Percentiles rank a stretch among this genome's conserved stretches.
Evolutionary conservation across 2,797 vertebrate genomes (phyloP).

Genomic region (Adrianichthys oophorus): DNA sequence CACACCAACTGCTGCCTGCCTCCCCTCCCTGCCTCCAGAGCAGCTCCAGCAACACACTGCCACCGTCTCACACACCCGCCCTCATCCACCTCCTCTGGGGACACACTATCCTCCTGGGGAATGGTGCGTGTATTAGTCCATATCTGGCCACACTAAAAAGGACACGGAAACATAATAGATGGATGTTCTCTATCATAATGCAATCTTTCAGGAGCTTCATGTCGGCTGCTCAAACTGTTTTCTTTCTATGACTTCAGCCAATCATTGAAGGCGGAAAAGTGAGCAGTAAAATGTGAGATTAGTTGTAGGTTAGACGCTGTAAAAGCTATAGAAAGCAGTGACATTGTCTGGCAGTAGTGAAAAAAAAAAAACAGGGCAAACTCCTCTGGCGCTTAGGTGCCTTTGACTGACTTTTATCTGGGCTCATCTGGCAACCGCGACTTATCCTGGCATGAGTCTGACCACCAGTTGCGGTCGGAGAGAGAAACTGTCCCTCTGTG

Average conservation of each 20-base stretch:
- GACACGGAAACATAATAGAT: constrained; percentile 71
- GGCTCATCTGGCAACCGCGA: constrained; percentile 68
- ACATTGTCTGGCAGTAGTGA: constrained; percentile 18
- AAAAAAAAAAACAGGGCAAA: constrained; percentile 35
- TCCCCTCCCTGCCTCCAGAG: constrained; percentile 63
- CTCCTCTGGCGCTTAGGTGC: constrained; percentile 41
- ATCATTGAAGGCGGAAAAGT: constrained; percentile 14
- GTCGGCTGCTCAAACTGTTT: constrained; percentile 17
- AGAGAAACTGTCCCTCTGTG: constrained; percentile 70
- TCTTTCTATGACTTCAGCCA: constrained; percentile 18
- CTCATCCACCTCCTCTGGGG: constrained; percentile 56
- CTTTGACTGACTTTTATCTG: constrained; percentile 57
- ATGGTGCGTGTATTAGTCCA: constrained; percentile 64
- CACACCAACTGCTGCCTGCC: constrained; percentile 81
- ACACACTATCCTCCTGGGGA: constrained; percentile 64
- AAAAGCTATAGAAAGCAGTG: constrained; percentile 10
- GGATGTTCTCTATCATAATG: constrained; percentile 59
- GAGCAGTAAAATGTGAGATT: background rate
- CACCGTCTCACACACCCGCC: constrained; percentile 36
- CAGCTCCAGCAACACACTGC: constrained; percentile 52
- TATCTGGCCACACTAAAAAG: constrained; percentile 74
- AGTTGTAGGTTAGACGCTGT: constrained; percentile 21
- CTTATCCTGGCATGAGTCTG: constrained; percentile 71
- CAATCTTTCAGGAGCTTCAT: constrained; percentile 34
- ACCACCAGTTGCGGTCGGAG: constrained; percentile 74